Percentiles rank a stretch among this genome's conserved stretches.
Conservation (phyloP, 2,113 vertebrate genomes). For the Menidia beryllina region DNA sequence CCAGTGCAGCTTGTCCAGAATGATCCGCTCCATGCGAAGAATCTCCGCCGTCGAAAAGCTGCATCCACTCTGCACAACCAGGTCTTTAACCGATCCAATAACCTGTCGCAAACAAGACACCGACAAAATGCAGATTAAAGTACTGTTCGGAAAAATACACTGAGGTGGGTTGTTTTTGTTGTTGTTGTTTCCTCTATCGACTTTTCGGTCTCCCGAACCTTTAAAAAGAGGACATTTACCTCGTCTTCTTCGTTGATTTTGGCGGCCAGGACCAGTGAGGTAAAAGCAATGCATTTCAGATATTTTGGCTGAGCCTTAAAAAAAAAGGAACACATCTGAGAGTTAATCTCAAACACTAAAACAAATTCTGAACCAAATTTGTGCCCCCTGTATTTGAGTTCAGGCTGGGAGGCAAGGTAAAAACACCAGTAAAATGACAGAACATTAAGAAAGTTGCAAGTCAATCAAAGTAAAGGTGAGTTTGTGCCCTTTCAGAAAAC, state of each 20-base stretch:
- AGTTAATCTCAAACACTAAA: background rate
- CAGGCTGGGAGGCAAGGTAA: background rate
- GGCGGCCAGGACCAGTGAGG: slow-evolving; percentile 86
- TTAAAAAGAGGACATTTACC: slow-evolving; percentile 52
- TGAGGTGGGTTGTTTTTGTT: background rate
- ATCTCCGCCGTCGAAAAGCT: slow-evolving; percentile 87
- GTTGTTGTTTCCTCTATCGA: background rate
- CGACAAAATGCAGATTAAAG: slow-evolving; percentile 82
- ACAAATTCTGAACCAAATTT: rapidly evolving
- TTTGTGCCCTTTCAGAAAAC: background rate
- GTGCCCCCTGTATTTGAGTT: background rate
- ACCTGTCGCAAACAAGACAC: slow-evolving; percentile 80
- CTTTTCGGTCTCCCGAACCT: background rate
- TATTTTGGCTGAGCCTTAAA: slow-evolving; percentile 84
- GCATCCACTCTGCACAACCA: slow-evolving; percentile 85
- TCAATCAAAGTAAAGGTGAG: too few species aligned
- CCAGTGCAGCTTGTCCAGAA: slow-evolving; percentile 88
- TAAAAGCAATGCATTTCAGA: slow-evolving; percentile 81
- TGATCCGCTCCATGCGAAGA: slow-evolving; percentile 89
- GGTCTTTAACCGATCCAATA: slow-evolving; percentile 85
- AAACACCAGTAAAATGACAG: too few species aligned
- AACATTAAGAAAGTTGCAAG: too few species aligned
- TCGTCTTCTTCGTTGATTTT: slow-evolving; percentile 88
- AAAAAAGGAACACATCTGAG: background rate
- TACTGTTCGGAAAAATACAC: slow-evolving; percentile 61